A percentile compares a stretch with the other conserved stretches of the same genome.
phyloP scores from a whole-genome alignment of 2,888 invertebrate genomes.

The Rotaria macrura region DNA sequence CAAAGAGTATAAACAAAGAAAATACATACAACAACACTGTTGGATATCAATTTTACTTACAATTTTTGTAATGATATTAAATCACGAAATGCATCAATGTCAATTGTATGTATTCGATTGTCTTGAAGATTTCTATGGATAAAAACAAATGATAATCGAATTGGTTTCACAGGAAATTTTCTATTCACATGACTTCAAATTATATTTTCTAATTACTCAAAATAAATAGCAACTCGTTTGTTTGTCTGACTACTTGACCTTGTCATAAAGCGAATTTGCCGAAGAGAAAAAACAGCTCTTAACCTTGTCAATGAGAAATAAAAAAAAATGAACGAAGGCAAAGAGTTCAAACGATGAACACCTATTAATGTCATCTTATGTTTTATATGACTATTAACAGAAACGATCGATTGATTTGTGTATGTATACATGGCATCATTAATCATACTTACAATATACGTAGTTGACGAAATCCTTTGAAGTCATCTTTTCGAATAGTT shows the following conservation, averaged over 20 bases:
- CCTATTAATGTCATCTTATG: neutral
- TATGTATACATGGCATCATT: neutral
- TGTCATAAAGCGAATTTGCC: neutral
- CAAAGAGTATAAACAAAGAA: neutral
- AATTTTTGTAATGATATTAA: constrained; percentile 72
- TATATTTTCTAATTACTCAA: too few species aligned
- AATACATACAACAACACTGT: too few species aligned
- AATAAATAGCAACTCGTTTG: neutral
- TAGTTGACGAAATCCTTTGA: neutral
- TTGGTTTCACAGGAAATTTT: neutral
- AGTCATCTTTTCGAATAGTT: constrained; percentile 5
- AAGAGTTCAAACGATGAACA: neutral
- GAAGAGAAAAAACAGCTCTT: neutral
- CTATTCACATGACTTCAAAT: too few species aligned
- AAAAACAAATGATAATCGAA: too few species aligned
- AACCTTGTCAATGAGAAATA: neutral
- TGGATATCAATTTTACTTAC: constrained; percentile 58
- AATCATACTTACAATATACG: constrained; percentile 18
- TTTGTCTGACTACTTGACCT: neutral
- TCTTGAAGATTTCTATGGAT: constrained; percentile 70
- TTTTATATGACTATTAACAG: neutral
- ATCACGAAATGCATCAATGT: constrained; percentile 79
- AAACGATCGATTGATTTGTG: neutral
- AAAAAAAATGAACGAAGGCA: neutral
- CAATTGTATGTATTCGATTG: constrained; percentile 82